Percentiles rank a stretch among this genome's conserved stretches.
phyloP scores from a whole-genome alignment of 2,888 invertebrate genomes.

The Epinotia demarniana region DNA sequence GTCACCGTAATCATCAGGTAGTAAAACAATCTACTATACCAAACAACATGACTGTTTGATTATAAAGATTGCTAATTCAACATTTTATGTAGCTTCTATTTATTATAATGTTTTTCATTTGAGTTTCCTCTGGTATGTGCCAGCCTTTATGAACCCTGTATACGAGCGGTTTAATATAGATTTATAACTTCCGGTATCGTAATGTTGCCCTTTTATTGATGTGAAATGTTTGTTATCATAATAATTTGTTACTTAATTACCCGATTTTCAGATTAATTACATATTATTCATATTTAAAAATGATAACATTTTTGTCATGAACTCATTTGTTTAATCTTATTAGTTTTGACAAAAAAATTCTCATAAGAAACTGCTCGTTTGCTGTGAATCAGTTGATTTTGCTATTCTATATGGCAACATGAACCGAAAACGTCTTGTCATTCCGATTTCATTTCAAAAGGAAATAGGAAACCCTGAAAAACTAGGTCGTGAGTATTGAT shows the following conservation, averaged over 20 bases:
- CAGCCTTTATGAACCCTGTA: constrained; percentile 21
- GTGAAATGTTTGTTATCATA: neutral
- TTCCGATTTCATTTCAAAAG: constrained; percentile 62
- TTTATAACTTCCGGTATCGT: constrained; percentile 25
- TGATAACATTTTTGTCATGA: neutral
- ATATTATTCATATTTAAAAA: neutral
- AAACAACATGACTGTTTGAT: neutral
- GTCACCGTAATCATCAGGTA: neutral
- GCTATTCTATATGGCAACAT: constrained; percentile 54
- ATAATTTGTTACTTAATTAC: neutral
- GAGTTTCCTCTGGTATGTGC: neutral
- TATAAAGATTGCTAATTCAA: neutral
- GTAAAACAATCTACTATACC: neutral
- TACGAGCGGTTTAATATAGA: constrained; percentile 20
- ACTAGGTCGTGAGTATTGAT: constrained; percentile 80
- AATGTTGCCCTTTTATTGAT: constrained; percentile 14
- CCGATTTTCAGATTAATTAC: neutral
- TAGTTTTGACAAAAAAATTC: neutral
- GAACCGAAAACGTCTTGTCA: constrained; percentile 61
- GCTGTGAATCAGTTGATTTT: neutral
- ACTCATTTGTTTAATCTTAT: neutral
- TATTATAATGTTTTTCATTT: neutral
- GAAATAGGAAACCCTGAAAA: constrained; percentile 63
- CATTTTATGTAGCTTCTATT: neutral
- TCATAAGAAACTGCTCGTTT: constrained; percentile 39